These are phyloP conservation scores for Oreocharis arfaki DNA, from an alignment of 2,113 vertebrate species.

Conservation along the genomic window DNA sequence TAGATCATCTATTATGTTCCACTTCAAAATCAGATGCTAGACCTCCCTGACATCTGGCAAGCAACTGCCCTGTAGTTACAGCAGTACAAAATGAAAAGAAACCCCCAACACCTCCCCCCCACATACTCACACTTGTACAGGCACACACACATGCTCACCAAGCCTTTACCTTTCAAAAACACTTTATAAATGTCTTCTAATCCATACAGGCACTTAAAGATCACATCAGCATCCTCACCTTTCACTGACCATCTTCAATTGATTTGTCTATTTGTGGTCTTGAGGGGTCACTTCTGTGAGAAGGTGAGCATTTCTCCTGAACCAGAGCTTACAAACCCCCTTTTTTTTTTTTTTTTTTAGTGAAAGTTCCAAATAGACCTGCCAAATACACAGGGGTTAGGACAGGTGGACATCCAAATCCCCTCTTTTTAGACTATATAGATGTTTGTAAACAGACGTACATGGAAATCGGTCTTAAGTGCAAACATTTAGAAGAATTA, in stretches of 20 bases:
- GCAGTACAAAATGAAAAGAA: background rate
- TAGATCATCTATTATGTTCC: constrained; percentile 43
- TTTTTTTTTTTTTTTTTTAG: background rate
- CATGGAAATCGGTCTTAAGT: background rate
- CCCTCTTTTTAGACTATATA: background rate
- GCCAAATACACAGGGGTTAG: accelerated
- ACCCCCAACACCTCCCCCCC: background rate
- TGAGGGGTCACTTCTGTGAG: background rate
- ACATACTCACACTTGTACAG: accelerated
- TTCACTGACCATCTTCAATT: background rate
- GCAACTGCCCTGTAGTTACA: background rate
- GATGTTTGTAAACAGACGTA: background rate
- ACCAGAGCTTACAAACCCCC: background rate
- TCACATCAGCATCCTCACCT: background rate
- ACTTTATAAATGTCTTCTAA: background rate
- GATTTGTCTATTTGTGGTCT: background rate
- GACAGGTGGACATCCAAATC: background rate
- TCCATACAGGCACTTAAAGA: background rate
- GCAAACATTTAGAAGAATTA: background rate
- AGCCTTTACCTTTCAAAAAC: background rate
- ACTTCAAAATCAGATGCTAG: constrained; percentile 23
- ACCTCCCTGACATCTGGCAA: constrained; percentile 40
- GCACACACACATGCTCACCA: background rate
- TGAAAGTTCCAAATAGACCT: background rate
- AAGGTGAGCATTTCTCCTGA: background rate